Base-by-base conservation (phyloP, 2,888 invertebrate species). In the Formica aserva region DNA sequence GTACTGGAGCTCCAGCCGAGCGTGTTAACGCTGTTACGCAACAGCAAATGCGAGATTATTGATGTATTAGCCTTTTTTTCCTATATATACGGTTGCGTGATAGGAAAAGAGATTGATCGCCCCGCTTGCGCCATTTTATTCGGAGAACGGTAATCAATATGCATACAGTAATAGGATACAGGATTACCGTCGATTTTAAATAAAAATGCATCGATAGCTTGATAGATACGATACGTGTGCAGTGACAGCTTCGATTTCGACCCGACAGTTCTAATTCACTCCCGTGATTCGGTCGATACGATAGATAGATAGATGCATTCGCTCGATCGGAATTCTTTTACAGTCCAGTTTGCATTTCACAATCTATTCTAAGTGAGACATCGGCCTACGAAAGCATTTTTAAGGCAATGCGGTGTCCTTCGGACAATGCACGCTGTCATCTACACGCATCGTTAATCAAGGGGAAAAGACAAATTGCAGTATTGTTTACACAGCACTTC, bases 191-290 rank as follows among this genome's bases (percentile, higher is more conserved):
- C 66, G 66, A 82, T 82, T 82, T 75, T 75, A 66, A 82, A 82
- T 76, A 82, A 82, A 82, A 82, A 82, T 82, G 76, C 82, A 75
- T 75, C 82, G 65, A 66, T 82, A 74, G 76, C 66, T 82, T 75
- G 66, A 45, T 66, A 78, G 22, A 22, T 22, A 22, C 22, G 45
- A 22, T 66, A 60, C 65, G 66, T 66, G 82, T 66, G 57, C 82
- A 74, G 65, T 75, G 82, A 75, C 82, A 82, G 76, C 65, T 76
- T 75, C 82, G 66, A 82, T 82, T 82, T 76, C 82, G 66, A 66
- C 75, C 75, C 57, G 82, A 76, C 82, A 82, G 82, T 82, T 75
- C 66, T 82, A 82, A 82, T 82, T 57, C 75, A 82, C 66, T 82
- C 38, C 15, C 26, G 76, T 32, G 82, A 82, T 82, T 66, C 45